Evolutionary conservation across 1,140 invertebrate genomes (phyloP), one percentile per base, ranked within the genome.

Genomic region (Drosophila pachea): DNA sequence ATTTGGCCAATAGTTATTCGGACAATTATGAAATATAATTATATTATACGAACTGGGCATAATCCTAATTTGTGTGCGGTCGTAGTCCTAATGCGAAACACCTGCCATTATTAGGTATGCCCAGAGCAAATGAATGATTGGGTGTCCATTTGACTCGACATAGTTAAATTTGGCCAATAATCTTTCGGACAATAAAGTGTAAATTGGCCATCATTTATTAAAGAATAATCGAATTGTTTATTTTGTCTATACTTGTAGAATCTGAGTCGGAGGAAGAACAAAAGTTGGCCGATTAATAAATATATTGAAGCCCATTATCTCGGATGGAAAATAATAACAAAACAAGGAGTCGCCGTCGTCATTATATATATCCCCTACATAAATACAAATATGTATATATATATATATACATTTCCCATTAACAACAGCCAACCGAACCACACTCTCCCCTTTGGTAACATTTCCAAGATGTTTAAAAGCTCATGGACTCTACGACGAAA

Each of bases 231-330:
- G 22, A 22, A 22, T 22, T 11, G 12, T 53, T 0, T 32, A 11
- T 50, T 32, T 60, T 8, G 22, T 40, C 68, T 49, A 54, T 22
- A 42, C 2, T 62, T 86, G 53, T 43, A 89, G 88, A 89, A 79
- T 87, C 87, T n/a, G 88, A 89, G 74, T 89, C 88, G 65, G 88
- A 89, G 55, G 88, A 89, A 56, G 88, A 89, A 55, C 87, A 87
- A 55, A 88, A 88, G 48, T 69, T 83, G 29, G 82, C 82, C 64
- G 82, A 86, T 54, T 84, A 84, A 86, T 42, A 63, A 59, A 50
- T 35, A 32, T 63, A 63, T 62, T 33, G 47, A 45, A 16, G 33
- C 22, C 9, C 36, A 56, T 16, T 43, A 45, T 56, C 29, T 43
- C 54, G 54, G 38, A 38, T 32, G 22, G 7, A 33, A 53, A 47